Evolutionary conservation across 2,888 invertebrate species (phyloP), one percentile per base, ranked within the genome.

Genomic region (Imbricaverruca yamaguchii): DNA sequence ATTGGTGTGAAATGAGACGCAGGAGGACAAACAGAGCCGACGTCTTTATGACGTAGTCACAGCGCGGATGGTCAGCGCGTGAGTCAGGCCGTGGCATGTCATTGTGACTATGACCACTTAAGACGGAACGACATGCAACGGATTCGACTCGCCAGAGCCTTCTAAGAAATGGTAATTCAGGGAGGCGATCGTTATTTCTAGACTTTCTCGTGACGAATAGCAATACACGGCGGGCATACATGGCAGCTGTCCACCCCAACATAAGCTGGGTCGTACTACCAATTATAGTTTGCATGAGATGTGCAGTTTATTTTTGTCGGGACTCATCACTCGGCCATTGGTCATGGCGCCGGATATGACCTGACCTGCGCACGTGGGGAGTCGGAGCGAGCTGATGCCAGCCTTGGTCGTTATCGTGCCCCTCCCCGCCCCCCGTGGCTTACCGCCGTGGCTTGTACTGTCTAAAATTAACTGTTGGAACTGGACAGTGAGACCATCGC

Each of bases 1-100:
- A 74, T 74, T 74, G 21, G 53, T 74, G 21, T 74, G 74, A 74
- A 74, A 74, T 74, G 74, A 79, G 56, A 79, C 59, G 57, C 57
- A 57, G 25, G 25, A 23, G 12, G 23, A 8, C 57, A 57, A 57
- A 79, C 57, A 25, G 25, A 1, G 13, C 56, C 57, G 57, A 25
- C 9, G 74, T 7, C 39, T 53, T 74, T 55, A 55, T 21, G 74
- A 74, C 6, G 12, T 15, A 15, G 13, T 39, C 39, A 39, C 69
- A 39, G 69, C 39, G 12, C 39, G 25, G 69, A 69, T 69, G 39
- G 39, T 3, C 25, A 12, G 15, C 11, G 13, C 0, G 69, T 15
- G 69, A 39, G 39, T 15, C 39, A 69, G 39, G 25, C 15, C 13
- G 39, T 39, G 6, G 10, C 10, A 8, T 2, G 53, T 69, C 21